Base-by-base conservation (phyloP, 2,113 vertebrate genomes). In the Cygnus atratus region DNA sequence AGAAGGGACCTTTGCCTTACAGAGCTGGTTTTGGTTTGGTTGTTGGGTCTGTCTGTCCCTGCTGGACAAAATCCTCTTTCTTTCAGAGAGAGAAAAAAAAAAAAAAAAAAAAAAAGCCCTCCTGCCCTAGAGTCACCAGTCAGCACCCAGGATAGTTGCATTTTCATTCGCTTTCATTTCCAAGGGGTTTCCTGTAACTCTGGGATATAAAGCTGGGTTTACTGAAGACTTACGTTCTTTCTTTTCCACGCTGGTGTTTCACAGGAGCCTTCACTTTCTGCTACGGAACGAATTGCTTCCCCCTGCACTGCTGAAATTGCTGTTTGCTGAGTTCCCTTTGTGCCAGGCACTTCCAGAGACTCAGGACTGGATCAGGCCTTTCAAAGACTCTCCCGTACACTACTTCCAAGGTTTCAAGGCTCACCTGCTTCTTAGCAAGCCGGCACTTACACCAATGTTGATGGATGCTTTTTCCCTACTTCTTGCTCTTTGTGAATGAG, bases 361-460 rank as follows among this genome's bases (percentile, higher is more conserved):
- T 88, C 33, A 72, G 16, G 44, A 46, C 25, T 88, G 80, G 71
- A 84, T 95, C 71, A 58, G 93, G 50, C 62, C 79, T 94, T 92
- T 90, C 63, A 19, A 72, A 93, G 89, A 41, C 28, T 78, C 37
- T 79, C 81, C 80, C 62, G 78, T 57, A 87, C 41, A 33, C 79
- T 44, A 58, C 87, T 91, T 95, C 13, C 37, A 78, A 96, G 87
- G 82, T 35, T 94, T 88, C 78, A 88, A 91, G 89, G 67, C 67
- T 95, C 59, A 77, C 92, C 39, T 79, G 75, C 65, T 84, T 94
- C 96, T 92, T 62, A 93, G 81, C 35, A 95, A 96, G 85, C 92
- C 73, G 73, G 84, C 91, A 74, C 52, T 95, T 74, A 66, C 55
- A 89, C n/a, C 29, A 37, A 0, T 1, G 3, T 12, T 52, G 26